Conservation (phyloP, 2,888 invertebrate species). For the Cremastinae sp. region DNA sequence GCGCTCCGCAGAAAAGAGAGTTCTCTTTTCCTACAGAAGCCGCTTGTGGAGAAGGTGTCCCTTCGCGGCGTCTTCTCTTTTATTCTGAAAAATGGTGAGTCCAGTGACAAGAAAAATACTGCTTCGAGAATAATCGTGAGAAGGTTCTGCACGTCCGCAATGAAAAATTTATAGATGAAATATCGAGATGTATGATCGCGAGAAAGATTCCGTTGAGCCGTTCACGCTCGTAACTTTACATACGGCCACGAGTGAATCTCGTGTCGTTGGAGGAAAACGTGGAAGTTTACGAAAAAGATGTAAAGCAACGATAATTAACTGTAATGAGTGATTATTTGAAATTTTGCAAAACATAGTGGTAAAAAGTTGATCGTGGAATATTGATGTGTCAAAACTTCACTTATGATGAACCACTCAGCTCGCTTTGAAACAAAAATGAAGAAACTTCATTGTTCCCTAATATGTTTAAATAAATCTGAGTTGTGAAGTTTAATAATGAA, state of each 20-base stretch:
- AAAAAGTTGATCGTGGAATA: background rate
- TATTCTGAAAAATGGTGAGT: slow-evolving; percentile 64
- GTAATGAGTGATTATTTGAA: slow-evolving; percentile 19
- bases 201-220: slow-evolving; percentile 55
- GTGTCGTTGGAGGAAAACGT: slow-evolving; percentile 37
- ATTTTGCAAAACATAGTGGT: background rate
- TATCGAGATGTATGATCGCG: slow-evolving; percentile 39
- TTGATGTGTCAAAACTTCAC: slow-evolving; percentile 50
- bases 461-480: slow-evolving; percentile 62
- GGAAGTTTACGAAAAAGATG: slow-evolving; percentile 3
- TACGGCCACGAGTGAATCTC: slow-evolving; percentile 39
- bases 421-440: slow-evolving; percentile 77
- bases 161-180: slow-evolving; percentile 26
- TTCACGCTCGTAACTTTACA: slow-evolving; percentile 35
- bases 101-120: slow-evolving; percentile 54
- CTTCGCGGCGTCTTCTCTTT: slow-evolving; percentile 59
- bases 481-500: slow-evolving; percentile 51
- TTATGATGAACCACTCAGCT: slow-evolving; percentile 78
- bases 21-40: slow-evolving; percentile 61
- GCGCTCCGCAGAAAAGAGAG: slow-evolving; percentile 42
- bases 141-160: background rate
- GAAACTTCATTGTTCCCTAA: slow-evolving; percentile 77
- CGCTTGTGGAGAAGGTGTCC: slow-evolving; percentile 60
- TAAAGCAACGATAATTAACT: background rate
- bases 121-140: background rate